Evolutionary conservation across 2,888 invertebrate species (phyloP), one percentile per base, ranked within the genome.

Genomic region (Apodemia duryi): DNA sequence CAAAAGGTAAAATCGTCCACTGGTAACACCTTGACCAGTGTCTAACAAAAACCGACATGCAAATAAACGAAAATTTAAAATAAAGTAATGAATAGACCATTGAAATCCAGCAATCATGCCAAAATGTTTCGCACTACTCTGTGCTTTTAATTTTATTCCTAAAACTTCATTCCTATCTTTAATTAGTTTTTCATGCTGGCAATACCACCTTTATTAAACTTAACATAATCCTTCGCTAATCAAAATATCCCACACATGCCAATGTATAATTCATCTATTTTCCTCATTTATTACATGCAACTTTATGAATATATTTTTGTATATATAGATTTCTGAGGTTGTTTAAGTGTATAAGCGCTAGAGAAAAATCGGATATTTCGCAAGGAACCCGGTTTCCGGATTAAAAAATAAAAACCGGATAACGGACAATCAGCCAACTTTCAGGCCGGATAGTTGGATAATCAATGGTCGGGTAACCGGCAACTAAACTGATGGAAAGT

Each of bases 101-200:
- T 79, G 82, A 86, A 80, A 83, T 80, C 83, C 78, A 90, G 88
- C 89, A 76, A 46, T 83, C 91, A 91, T 91, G 91, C 91, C 81
- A 74, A 85, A 77, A 84, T 80, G 71, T 86, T 86, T 86, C 79
- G 90, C 91, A 91, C 90, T 91, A 87, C 86, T 83, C 71, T 88
- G 91, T 91, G 90, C 91, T 85, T 88, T 90, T 89, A 82, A 75
- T 73, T 78, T 76, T 77, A 72, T 72, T 77, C 78, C 71, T 81
- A 84, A 61, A 86, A 85, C 82, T 77, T 84, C 78, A 80, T 73
- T 77, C 82, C 85, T 86, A 83, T 80, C 79, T 77, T 73, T 73
- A 86, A 84, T 89, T 86, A 87, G 84, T 88, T 65, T 74, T 76
- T 81, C 90, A 91, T 91, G 91, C 91, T 88, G 81, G 82, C 83